These are phyloP conservation scores for Oligia latruncula DNA, from an alignment of 2,888 invertebrate genomes.

Conservation along the genomic window DNA sequence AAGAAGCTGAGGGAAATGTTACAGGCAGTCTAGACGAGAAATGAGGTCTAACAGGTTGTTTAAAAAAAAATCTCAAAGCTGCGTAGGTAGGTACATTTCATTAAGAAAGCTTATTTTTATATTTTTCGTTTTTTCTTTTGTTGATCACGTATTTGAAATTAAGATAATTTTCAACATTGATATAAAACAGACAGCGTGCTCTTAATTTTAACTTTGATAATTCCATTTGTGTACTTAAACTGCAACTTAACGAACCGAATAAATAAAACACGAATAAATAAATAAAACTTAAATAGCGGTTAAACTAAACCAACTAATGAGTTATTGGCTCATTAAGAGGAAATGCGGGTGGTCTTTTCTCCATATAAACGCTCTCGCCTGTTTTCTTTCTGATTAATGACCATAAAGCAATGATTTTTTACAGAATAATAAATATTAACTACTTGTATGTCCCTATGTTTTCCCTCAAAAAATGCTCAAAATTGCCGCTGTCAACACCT, in stretches of 20 bases:
- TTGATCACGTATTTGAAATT: background rate
- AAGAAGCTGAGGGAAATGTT: conserved; percentile 38
- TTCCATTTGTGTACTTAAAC: background rate
- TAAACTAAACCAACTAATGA: background rate
- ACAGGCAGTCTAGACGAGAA: conserved; percentile 35
- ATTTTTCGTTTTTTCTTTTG: background rate
- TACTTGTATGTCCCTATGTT: no score
- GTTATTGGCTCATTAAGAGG: background rate
- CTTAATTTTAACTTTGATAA: background rate
- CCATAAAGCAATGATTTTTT: no score
- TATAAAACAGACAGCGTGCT: no score
- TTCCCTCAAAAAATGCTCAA: no score
- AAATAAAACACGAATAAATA: conserved; percentile 5
- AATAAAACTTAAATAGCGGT: background rate
- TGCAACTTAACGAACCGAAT: background rate
- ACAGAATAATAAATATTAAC: no score
- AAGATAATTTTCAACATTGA: background rate
- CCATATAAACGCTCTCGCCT: no score
- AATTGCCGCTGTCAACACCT: no score
- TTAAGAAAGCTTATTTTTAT: conserved; percentile 20
- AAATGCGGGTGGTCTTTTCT: no score
- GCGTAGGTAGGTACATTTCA: background rate
- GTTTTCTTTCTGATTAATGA: no score
- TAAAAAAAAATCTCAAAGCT: background rate
- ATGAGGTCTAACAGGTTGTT: conserved; percentile 26